These are phyloP conservation scores for Lycia hirtaria DNA, from an alignment of 2,888 invertebrate species.

Conservation along the genomic window DNA sequence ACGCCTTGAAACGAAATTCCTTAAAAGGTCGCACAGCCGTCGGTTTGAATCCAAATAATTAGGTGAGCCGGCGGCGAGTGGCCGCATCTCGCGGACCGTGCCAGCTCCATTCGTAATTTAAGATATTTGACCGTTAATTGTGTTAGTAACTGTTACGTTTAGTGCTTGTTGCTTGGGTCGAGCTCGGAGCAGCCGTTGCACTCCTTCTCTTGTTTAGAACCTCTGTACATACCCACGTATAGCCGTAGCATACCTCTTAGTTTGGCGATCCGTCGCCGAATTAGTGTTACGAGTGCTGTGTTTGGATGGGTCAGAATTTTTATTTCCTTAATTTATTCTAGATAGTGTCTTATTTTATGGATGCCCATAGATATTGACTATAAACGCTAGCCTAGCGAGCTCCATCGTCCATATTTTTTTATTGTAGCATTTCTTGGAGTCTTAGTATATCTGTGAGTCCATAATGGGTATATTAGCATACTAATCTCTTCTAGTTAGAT, in stretches of 20 bases:
- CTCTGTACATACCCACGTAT: constrained; percentile 41
- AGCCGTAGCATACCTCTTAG: constrained; percentile 70
- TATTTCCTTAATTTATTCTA: constrained; percentile 57
- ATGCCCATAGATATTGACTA: constrained; percentile 75
- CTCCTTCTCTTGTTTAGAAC: constrained; percentile 59
- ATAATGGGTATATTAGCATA: constrained; percentile 77
- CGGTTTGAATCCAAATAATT: constrained; percentile 76
- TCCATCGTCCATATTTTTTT: constrained; percentile 76
- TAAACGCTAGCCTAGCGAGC: constrained; percentile 78
- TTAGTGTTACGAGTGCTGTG: constrained; percentile 72
- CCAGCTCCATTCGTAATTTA: constrained; percentile 80
- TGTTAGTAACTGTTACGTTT: constrained; percentile 77
- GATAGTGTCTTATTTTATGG: constrained; percentile 70
- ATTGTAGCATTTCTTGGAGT: constrained; percentile 73
- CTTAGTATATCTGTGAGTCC: constrained; percentile 66
- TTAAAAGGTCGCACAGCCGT: constrained; percentile 65
- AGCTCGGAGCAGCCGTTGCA: constrained; percentile 55
- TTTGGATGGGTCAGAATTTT: constrained; percentile 83
- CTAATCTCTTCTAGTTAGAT: constrained; percentile 81
- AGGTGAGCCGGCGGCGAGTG: constrained; percentile 72
- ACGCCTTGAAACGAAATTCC: constrained; percentile 58
- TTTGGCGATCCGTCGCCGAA: constrained; percentile 59
- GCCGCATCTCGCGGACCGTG: constrained; percentile 71
- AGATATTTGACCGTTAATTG: constrained; percentile 79
- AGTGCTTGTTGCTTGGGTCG: constrained; percentile 77